Evolutionary conservation across 2,113 vertebrate species (phyloP), one percentile per base, ranked within the genome.

Genomic region (Tautogolabrus adspersus): DNA sequence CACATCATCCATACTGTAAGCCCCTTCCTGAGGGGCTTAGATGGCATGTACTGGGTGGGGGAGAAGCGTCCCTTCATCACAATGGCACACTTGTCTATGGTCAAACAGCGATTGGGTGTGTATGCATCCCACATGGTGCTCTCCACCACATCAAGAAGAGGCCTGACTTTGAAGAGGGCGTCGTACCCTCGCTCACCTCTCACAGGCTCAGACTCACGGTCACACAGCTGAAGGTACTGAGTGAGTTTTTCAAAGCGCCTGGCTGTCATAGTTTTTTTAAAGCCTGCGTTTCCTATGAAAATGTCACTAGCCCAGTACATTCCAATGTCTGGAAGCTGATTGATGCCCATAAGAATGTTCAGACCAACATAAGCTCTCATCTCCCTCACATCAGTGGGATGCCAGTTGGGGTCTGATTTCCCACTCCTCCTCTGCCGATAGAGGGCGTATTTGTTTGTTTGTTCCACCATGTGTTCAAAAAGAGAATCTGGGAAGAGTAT

Each of bases 381-480:
- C 89, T 96, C 95, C 42, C 94, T 92, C 18, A 93, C 87, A 88
- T 94, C 94, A 79, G 94, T 95, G 51, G 95, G 94, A 87, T 95
- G 94, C 95, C 95, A 95, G 89, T 95, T 92, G 69, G 95, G 88
- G 92, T 95, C 95, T 74, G 93, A 89, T 72, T 94, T 94, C 52
- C 95, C 95, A 46, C 93, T 94, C 87, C 93, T 93, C 88, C 93
- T 93, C 75, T 95, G 94, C 91, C 94, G 94, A 86, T 94, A 95
- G 93, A 95, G 93, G 94, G 95, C 95, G 94, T 95, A 94, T 89
- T 93, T 95, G 91, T 96, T 96, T 94, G 95, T 96, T 94, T 96
- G 94, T 94, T 95, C 94, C 87, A 95, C 95, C 93, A 95, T 95
- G 94, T 95, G 94, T 94, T 95, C 94, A 92, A 95, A 95, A 90